These are phyloP conservation scores for Eurosta solidaginis DNA, from an alignment of 1,140 invertebrate species.

Conservation along the genomic window DNA sequence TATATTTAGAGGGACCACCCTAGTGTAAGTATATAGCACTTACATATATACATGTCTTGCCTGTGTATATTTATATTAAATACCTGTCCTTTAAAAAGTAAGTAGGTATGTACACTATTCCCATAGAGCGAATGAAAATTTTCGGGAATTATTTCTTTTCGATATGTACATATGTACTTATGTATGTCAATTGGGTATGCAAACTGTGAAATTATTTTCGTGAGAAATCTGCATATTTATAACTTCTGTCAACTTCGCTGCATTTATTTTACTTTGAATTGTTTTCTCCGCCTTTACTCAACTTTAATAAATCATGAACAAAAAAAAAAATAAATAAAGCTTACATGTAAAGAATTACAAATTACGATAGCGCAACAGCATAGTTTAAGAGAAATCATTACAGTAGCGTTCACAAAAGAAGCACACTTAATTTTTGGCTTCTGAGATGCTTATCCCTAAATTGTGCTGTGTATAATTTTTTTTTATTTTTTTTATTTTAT, in stretches of 20 bases:
- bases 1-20: too few relatives aligned
- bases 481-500: too few relatives aligned
- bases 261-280: neutral
- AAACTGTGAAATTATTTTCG: neutral
- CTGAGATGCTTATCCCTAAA: too few relatives aligned
- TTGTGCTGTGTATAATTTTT: too few relatives aligned
- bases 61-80: neutral
- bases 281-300: neutral
- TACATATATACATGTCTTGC: neutral
- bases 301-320: neutral
- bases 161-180: neutral
- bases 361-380: too few relatives aligned
- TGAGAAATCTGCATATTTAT: conserved; percentile 13
- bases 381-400: too few relatives aligned
- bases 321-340: too few relatives aligned
- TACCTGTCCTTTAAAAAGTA: neutral
- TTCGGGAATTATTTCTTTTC: neutral
- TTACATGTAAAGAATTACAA: too few relatives aligned
- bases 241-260: neutral
- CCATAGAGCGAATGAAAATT: neutral
- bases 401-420: too few relatives aligned
- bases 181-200: too few relatives aligned
- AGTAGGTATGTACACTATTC: neutral
- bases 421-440: too few relatives aligned
- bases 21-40: too few relatives aligned